A percentile compares a stretch with the other conserved stretches of the same genome.
phyloP scores from a whole-genome alignment of 2,797 vertebrate genomes.

The Syncerus caffer region DNA sequence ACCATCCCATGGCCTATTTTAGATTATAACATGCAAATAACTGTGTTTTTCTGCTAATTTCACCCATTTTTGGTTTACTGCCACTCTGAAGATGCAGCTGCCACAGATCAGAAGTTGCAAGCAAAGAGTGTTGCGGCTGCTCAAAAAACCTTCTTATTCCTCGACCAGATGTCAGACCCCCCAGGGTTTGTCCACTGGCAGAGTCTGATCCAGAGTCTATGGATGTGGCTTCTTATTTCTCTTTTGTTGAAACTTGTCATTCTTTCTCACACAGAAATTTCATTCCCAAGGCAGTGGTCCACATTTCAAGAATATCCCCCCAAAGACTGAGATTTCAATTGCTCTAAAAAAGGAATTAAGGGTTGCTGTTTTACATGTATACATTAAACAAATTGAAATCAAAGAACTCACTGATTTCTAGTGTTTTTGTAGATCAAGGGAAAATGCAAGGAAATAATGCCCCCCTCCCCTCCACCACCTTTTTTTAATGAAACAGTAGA shows the following conservation, averaged over 20 bases:
- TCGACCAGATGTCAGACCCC: background rate
- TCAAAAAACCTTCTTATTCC: background rate
- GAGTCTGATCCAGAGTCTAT: background rate
- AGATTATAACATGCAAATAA: conserved; percentile 70
- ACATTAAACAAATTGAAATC: background rate
- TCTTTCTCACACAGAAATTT: background rate
- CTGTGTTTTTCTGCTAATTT: conserved; percentile 72
- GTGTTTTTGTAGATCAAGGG: background rate
- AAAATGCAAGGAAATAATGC: background rate
- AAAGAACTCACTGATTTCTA: background rate
- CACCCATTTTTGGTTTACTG: conserved; percentile 68
- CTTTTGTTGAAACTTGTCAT: background rate
- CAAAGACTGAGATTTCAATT: background rate
- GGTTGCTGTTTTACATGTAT: background rate
- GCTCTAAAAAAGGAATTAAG: background rate
- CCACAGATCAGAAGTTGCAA: conserved; percentile 47
- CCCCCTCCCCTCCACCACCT: background rate
- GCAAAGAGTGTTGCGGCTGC: background rate
- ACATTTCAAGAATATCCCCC: background rate
- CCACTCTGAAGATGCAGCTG: conserved; percentile 56
- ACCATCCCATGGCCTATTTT: conserved; percentile 34
- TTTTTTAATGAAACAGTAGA: background rate
- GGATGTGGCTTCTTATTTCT: background rate
- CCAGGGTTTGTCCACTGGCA: background rate
- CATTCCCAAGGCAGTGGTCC: background rate